These are phyloP conservation scores for Ctenochaetus hawaiiensis DNA, from an alignment of 2,797 vertebrate species.

Conservation along the genomic window DNA sequence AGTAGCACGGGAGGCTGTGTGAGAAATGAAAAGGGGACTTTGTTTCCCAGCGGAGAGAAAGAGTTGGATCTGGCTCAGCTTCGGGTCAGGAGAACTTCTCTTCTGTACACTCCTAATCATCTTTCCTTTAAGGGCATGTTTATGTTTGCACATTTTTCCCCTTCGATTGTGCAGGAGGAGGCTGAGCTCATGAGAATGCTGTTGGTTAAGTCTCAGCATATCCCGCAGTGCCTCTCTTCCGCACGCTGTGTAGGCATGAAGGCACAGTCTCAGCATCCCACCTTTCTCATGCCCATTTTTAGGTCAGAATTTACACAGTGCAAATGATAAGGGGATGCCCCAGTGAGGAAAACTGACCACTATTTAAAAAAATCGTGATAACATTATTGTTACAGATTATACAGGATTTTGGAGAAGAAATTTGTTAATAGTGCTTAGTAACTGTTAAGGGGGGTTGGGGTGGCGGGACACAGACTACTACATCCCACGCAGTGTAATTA, in stretches of 20 bases:
- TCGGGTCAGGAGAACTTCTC: conserved; percentile 69
- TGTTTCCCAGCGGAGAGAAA: conserved; percentile 77
- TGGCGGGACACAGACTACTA: too few relatives aligned
- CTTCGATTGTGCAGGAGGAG: conserved; percentile 56
- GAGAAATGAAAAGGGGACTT: conserved; percentile 77
- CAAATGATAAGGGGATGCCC: neutral
- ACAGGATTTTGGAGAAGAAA: too few relatives aligned
- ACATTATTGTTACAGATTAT: too few relatives aligned
- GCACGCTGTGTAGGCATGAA: conserved; percentile 8
- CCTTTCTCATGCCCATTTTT: conserved; percentile 44
- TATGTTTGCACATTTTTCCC: conserved; percentile 78
- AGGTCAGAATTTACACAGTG: conserved; percentile 7
- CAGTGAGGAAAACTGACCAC: too few relatives aligned
- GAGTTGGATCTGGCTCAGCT: conserved; percentile 72
- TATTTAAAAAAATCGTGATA: too few relatives aligned
- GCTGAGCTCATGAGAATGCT: conserved; percentile 72
- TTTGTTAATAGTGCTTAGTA: too few relatives aligned
- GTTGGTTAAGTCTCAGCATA: conserved; percentile 26
- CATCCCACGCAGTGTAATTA: too few relatives aligned
- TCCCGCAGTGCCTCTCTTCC: conserved; percentile 24
- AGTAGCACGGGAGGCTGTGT: conserved; percentile 75
- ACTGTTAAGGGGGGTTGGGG: too few relatives aligned
- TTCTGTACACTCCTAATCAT: conserved; percentile 73
- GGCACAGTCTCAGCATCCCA: conserved; percentile 12
- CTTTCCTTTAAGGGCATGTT: conserved; percentile 78